Base-by-base conservation (phyloP, 2,797 vertebrate genomes). In the Enteromius treurensis region DNA sequence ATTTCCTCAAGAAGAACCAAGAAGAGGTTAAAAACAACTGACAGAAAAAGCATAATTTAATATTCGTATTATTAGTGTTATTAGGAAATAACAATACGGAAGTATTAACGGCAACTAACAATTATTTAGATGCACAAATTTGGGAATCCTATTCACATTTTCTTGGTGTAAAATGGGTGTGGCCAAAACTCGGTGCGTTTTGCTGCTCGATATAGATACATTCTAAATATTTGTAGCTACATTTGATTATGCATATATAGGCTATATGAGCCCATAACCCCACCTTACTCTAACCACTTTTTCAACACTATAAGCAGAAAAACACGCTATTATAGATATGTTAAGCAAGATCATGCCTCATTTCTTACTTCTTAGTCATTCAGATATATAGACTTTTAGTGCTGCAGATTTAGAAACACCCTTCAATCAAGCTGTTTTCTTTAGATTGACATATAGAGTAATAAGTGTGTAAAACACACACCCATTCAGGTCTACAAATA, bases 1-100 rank as follows among this genome's bases (percentile, higher is more conserved):
- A 93, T 88, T 94, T 94, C 88, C 92, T 96, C 74, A 94, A 95
- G 89, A 96, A 94, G 87, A 95, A 95, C 85, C 95, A 96, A 19
- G 92, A 94, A 0, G 94, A 95, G 94, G 95, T 96, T 87, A 78
- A 78, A 78, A 26, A 78, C 23, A 29, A 19, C 47, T n/a, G 47
- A 34, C 70, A 51, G 1, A 21, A 9, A 17, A 8, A 17, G n/a
- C 17, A 45, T 23, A 5, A 49, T 23, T 49, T 15, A 29, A 29
- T 62, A 62, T 29, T 13, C 26, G 29, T 62, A 15, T 29, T 62
- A 29, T 19, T 2, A 7, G 19, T 15, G 7, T 32, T 29, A 15
- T 29, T 62, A 29, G 60, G 14, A 64, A 64, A 64, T 64, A 32
- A 15, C 14, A 64, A 29, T 29, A 19, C 10, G 4, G 34, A 68